Percentiles rank a stretch among this genome's conserved stretches.
These are phyloP conservation scores for Reticulitermes speratus DNA, from an alignment of 1,140 invertebrate species.

Conservation along the genomic window DNA sequence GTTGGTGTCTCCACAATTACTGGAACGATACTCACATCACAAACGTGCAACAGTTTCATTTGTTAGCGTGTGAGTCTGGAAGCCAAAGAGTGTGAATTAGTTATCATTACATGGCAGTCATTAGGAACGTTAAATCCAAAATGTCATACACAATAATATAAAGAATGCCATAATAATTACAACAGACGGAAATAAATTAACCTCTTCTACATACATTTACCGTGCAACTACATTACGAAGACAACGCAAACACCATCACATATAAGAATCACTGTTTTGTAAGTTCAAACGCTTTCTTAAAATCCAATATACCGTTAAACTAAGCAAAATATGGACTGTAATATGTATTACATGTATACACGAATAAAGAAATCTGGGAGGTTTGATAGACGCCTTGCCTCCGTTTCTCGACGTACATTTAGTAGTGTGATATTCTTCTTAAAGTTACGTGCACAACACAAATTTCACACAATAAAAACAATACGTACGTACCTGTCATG, in stretches of 20 bases:
- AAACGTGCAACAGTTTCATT: background rate
- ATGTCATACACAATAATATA: background rate
- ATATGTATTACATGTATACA: background rate
- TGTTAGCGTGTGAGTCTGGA: background rate
- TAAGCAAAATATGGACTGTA: too few relatives aligned
- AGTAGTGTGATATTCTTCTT: background rate
- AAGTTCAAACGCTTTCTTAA: too few relatives aligned
- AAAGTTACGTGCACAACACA: background rate
- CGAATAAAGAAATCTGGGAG: background rate
- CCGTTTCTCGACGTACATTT: background rate
- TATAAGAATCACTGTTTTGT: too few relatives aligned
- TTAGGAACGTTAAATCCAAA: background rate
- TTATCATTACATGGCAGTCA: background rate
- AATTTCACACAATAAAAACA: background rate
- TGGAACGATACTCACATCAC: background rate
- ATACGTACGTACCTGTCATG: background rate
- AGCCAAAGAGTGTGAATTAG: background rate
- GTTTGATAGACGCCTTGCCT: background rate
- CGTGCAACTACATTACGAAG: background rate
- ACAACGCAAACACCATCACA: background rate
- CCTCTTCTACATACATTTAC: background rate
- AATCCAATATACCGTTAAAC: too few relatives aligned
- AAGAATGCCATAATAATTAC: background rate
- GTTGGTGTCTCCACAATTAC: conserved; percentile 1
- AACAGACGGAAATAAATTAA: background rate